Evolutionary conservation across 1,140 invertebrate species (phyloP), one percentile per base, ranked within the genome.

Genomic region (Helicoverpa armigera): DNA sequence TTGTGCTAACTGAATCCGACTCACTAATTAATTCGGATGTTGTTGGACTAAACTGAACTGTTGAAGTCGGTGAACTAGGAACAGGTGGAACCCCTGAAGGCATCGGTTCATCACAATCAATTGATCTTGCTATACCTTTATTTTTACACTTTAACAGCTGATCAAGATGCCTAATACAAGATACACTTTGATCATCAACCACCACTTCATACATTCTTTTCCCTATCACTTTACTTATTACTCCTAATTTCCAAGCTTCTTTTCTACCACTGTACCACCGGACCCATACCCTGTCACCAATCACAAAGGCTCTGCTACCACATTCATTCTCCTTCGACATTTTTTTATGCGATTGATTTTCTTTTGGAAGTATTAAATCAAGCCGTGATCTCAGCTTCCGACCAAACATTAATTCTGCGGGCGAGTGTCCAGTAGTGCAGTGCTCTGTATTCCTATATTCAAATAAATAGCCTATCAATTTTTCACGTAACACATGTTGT

Each of bases 391-490:
- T 50, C 35, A 86, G 67, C 29, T 81, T 31, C 16, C 81, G 67
- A 0, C 82, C 82, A 29, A 82, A 84, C 85, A 84, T 86, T 58
- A 86, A 79, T 50, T 82, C 80, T 1, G 85, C 85, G 0, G 85
- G 81, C 10, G 82, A 70, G 10, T 69, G 18, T 2, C 81, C 85
- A 1, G 82, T 84, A n/a, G 85, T 76, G 63, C 82, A 86, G 13
- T 84, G 85, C 14, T 84, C 70, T 14, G 85, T 80, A 60, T 83
- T 86, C n/a, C 82, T 77, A 81, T 86, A 87, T 48, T 82, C 60
- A 80, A 83, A 87, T 18, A 87, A 69, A 79, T 82, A 87, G 23
- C 84, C 84, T 60, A 85, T 74, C 61, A 87, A 78, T 60, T 74
- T 50, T 18, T 81, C 79, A 60, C n/a, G 13, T 14, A 14, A 4